A percentile compares a stretch with the other conserved stretches of the same genome.
Conservation (phyloP, 2,888 invertebrate species). For the Drosophila trichaetosa region DNA sequence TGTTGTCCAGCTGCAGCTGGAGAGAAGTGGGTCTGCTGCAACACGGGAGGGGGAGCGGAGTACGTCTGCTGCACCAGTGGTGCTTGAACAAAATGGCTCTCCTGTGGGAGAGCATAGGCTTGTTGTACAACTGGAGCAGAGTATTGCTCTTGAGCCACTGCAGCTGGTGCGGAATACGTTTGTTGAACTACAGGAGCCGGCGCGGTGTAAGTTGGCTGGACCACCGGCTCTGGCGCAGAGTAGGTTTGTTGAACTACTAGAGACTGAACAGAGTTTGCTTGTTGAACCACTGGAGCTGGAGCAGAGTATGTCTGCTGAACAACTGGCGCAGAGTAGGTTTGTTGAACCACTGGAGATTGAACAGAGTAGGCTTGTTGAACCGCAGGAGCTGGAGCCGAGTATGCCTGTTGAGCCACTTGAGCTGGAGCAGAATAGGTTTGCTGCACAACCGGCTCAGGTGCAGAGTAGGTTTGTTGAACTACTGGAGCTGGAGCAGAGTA, state of each 20-base stretch:
- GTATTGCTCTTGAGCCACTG: background rate
- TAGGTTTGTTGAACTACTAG: background rate
- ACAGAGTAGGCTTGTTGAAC: background rate
- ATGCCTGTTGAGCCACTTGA: background rate
- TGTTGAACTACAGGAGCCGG: background rate
- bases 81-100: background rate
- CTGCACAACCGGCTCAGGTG: background rate
- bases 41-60: background rate
- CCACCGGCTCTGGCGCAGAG: background rate
- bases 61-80: background rate
- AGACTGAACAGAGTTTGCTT: background rate
- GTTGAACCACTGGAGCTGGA: background rate
- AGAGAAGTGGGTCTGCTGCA: constrained; percentile 6
- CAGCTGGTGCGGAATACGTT: background rate
- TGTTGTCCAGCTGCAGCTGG: constrained; percentile 22
- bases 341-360: background rate
- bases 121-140: background rate
- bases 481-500: background rate
- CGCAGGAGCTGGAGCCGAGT: background rate
- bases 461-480: background rate
- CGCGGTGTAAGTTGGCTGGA: background rate
- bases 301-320: background rate
- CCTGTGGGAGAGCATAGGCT: background rate
- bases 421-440: background rate
- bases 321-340: background rate